A percentile compares a stretch with the other conserved stretches of the same genome.
phyloP scores from a whole-genome alignment of 2,113 vertebrate genomes.

The Odocoileus hemionus region DNA sequence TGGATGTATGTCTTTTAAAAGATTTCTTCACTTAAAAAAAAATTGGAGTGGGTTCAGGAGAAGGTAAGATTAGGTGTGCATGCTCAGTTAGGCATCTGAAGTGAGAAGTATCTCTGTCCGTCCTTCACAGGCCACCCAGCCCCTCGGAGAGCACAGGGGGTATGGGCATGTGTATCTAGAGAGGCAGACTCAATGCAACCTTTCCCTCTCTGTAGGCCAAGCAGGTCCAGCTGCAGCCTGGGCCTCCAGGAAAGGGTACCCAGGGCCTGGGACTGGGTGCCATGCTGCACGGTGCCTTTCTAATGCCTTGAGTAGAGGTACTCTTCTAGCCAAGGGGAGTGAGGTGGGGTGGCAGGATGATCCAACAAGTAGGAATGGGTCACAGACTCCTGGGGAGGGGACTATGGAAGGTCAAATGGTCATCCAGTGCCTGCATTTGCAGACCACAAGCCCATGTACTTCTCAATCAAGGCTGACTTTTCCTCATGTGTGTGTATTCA shows the following conservation, averaged over 20 bases:
- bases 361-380: background rate
- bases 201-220: background rate
- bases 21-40: background rate
- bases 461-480: background rate
- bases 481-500: background rate
- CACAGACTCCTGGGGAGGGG: background rate
- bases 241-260: background rate
- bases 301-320: background rate
- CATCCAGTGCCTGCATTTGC: rapidly evolving
- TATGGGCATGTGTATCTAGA: background rate
- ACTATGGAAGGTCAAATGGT: background rate
- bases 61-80: background rate
- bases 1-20: background rate
- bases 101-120: background rate
- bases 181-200: background rate
- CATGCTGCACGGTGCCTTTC: background rate
- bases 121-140: background rate
- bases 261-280: background rate
- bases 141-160: background rate
- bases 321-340: background rate
- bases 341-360: background rate
- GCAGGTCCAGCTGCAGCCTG: background rate
- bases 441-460: background rate
- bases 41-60: background rate
- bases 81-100: background rate